Evolutionary conservation across 1,140 invertebrate species (phyloP).

Genomic region (Drosophila sp.): DNA sequence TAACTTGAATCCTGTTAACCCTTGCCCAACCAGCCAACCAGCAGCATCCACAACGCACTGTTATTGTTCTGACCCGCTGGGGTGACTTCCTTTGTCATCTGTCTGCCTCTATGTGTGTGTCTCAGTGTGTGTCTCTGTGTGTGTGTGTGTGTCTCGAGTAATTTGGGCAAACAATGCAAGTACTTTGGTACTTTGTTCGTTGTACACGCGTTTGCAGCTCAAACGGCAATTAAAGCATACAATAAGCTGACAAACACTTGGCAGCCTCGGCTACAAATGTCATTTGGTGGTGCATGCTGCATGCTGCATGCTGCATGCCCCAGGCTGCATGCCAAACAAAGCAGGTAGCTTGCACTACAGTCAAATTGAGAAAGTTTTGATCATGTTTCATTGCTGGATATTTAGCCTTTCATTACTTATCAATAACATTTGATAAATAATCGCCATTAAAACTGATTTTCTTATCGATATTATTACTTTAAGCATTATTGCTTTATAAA

Average conservation of each 20-base stretch:
- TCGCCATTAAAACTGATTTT: too few relatives aligned
- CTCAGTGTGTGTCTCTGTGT: slow-evolving; percentile 35
- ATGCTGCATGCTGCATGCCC: slow-evolving; percentile 18
- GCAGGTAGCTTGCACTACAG: slow-evolving; percentile 4
- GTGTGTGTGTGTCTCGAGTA: slow-evolving; percentile 46
- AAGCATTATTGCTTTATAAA: too few relatives aligned
- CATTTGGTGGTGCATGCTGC: slow-evolving; percentile 33
- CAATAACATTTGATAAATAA: not conserved
- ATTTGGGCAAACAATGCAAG: slow-evolving; percentile 70
- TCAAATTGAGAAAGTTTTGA: not conserved
- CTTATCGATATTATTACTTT: too few relatives aligned
- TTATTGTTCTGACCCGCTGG: slow-evolving; percentile 33
- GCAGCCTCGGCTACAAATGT: slow-evolving; percentile 37
- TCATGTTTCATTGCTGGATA: not conserved
- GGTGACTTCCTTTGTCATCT: slow-evolving; percentile 43
- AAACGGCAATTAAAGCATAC: slow-evolving; percentile 77
- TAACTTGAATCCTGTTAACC: slow-evolving; percentile 72
- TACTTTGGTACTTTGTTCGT: slow-evolving; percentile 32
- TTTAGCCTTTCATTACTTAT: not conserved
- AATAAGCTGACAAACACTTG: slow-evolving; percentile 79
- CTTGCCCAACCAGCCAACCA: slow-evolving; percentile 55
- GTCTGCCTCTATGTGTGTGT: slow-evolving; percentile 10
- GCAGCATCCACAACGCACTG: slow-evolving; percentile 32
- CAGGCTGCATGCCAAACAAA: not conserved
- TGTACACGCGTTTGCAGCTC: slow-evolving; percentile 58